Percentiles rank a stretch among this genome's conserved stretches.
Conservation (phyloP, 2,888 invertebrate genomes). For the Biston stratarius region DNA sequence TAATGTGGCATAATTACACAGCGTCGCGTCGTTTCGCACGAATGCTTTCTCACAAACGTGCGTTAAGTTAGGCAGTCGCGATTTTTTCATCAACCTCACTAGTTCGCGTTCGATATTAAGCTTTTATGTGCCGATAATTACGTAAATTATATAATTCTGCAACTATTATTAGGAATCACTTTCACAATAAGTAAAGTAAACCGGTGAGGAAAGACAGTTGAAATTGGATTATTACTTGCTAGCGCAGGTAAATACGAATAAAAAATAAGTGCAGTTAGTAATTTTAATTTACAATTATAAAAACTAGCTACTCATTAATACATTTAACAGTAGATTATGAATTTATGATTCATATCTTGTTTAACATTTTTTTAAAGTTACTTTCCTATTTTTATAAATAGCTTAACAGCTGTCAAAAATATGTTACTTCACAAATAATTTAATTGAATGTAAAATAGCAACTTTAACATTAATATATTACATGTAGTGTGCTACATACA, state of each 20-base stretch:
- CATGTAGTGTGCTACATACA: too few species aligned
- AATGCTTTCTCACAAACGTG: slow-evolving; percentile 48
- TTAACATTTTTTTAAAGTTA: not conserved
- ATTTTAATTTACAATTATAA: too few species aligned
- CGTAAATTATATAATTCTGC: slow-evolving; percentile 55
- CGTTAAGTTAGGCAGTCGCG: slow-evolving; percentile 23
- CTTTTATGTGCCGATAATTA: slow-evolving; percentile 49
- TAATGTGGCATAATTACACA: slow-evolving; percentile 44
- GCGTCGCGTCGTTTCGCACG: slow-evolving; percentile 59
- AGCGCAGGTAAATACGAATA: not conserved
- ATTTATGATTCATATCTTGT: not conserved
- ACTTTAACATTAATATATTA: too few species aligned
- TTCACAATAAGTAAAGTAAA: slow-evolving; percentile 32
- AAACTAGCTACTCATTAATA: too few species aligned
- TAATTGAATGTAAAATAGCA: too few species aligned
- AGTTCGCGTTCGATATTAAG: slow-evolving; percentile 34
- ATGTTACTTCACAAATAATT: too few species aligned
- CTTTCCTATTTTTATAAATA: not conserved
- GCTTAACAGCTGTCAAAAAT: too few species aligned
- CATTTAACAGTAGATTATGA: not conserved
- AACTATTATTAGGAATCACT: slow-evolving; percentile 42
- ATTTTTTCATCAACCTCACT: slow-evolving; percentile 36
- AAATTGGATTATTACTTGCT: slow-evolving; percentile 32
- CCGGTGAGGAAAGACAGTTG: slow-evolving; percentile 36
- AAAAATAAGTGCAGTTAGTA: not conserved